Base-by-base conservation (phyloP, 2,888 invertebrate genomes). In the Eledona agricola region DNA sequence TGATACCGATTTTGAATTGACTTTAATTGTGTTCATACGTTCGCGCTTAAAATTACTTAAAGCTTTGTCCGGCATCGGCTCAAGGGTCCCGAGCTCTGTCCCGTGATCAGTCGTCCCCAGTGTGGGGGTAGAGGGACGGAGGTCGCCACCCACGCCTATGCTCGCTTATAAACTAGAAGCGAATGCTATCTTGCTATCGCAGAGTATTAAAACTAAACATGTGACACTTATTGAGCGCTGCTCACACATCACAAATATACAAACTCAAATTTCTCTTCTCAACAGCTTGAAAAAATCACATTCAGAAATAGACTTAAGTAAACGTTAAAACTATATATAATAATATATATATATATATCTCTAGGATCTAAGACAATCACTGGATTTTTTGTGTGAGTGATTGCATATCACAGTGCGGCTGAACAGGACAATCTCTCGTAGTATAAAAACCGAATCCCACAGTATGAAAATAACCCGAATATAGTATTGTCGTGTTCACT, bases 401-500 rank as follows among this genome's bases (percentile, higher is more conserved):
- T 57, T 60, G 60, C 57, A 59, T 74, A 76, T 75, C 75, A 75
- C 75, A 74, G 73, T 59, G 75, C 76, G 77, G 76, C 76, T 76
- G 76, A 76, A 76, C 76, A 76, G 76, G 76, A 77, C 77, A 75
- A 76, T 72, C 20, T 50, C 40, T 17, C 29, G 38, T 17, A 26
- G 42, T 43, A 47, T 34, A 47, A 55, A 40, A 42, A 26, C 53
- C 51, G 35, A 45, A 57, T 53, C 53, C 29, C 6, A 23, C n/a
- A 31, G 15, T 19, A 29, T 22, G 40, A 35, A 47, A 37, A 47
- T 37, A 37, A 35, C 35, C 37, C 22, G 13, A 47, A 47, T 37
- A 40, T 51, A 47, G 59, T 70, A 75, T 75, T 75, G 76, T 76
- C 77, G 76, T 76, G 75, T 74, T 75, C 77, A 77, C 76, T 76